Conservation (phyloP, 2,797 vertebrate species). For the Neosilurus hyrtlii region DNA sequence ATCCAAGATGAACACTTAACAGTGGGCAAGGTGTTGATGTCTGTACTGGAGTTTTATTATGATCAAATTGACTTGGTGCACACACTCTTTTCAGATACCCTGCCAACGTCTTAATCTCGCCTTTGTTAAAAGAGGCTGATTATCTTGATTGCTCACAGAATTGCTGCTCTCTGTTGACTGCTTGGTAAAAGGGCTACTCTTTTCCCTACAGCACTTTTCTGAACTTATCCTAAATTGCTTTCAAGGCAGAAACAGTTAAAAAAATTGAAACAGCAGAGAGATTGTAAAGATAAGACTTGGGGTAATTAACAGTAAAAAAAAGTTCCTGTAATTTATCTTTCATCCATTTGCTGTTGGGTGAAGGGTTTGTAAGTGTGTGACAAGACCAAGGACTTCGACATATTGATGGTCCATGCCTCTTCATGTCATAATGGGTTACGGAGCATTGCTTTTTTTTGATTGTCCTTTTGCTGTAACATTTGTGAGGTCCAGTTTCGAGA, state of each 20-base stretch:
- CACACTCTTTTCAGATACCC: slow-evolving; percentile 61
- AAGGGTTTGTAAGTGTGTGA: not conserved
- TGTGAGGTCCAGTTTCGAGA: not conserved
- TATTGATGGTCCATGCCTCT: not conserved
- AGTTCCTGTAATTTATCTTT: not conserved
- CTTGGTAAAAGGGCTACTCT: slow-evolving; percentile 45
- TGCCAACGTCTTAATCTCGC: slow-evolving; percentile 62
- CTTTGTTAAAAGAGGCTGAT: slow-evolving; percentile 65
- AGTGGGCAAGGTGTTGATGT: slow-evolving; percentile 43
- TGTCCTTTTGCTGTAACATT: not conserved
- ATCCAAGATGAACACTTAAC: slow-evolving; percentile 34
- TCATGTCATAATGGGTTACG: slow-evolving; percentile 7
- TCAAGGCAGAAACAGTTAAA: not conserved
- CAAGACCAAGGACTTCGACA: not conserved
- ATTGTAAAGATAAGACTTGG: slow-evolving; percentile 22
- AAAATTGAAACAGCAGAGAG: not conserved
- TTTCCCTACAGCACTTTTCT: not conserved
- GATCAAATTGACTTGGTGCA: slow-evolving; percentile 37
- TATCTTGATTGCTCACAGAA: slow-evolving; percentile 64
- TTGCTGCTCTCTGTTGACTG: slow-evolving; percentile 58
- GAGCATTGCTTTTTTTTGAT: not conserved
- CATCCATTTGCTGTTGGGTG: slow-evolving; percentile 3
- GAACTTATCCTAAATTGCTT: not conserved
- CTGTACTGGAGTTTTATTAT: slow-evolving; percentile 57
- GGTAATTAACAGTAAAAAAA: slow-evolving; percentile 17